These are phyloP conservation scores for Andrena bucephala DNA, from an alignment of 2,888 invertebrate genomes.

Conservation along the genomic window DNA sequence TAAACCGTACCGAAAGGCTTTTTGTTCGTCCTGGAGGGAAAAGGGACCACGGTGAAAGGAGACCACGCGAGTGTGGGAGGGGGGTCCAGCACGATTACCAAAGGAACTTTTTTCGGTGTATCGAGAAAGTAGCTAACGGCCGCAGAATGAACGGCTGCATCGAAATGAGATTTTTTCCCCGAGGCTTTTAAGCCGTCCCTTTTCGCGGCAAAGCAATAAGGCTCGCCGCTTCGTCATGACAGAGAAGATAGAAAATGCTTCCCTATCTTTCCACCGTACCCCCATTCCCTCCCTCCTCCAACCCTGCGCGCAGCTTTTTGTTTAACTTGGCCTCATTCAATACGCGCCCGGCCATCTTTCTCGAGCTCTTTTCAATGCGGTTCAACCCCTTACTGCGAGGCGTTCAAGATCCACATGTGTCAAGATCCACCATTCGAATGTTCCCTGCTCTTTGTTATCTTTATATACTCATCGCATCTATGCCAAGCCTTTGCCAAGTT, in stretches of 20 bases:
- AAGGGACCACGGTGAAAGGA: neutral
- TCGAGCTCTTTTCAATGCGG: neutral
- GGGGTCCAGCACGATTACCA: slow-evolving; percentile 37
- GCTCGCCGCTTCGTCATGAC: slow-evolving; percentile 55
- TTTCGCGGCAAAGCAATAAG: slow-evolving; percentile 65
- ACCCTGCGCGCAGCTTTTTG: slow-evolving; percentile 14
- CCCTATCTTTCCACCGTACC: slow-evolving; percentile 40
- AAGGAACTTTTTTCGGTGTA: slow-evolving; percentile 59
- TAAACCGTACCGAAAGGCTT: slow-evolving; percentile 14
- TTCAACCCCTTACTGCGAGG: slow-evolving; percentile 14
- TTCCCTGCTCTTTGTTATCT: no score
- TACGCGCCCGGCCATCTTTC: slow-evolving; percentile 25
- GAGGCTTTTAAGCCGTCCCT: slow-evolving; percentile 65
- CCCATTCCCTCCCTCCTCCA: slow-evolving; percentile 25
- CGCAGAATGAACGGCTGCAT: slow-evolving; percentile 64
- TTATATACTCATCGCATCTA: no score
- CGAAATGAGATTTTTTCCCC: slow-evolving; percentile 71
- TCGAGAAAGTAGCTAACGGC: slow-evolving; percentile 63
- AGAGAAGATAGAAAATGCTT: slow-evolving; percentile 43
- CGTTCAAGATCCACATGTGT: no score
- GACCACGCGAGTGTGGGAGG: neutral
- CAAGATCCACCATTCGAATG: no score
- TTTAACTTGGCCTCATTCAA: slow-evolving; percentile 52
- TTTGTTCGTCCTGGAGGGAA: neutral
- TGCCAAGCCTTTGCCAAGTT: no score